Base-by-base conservation (phyloP, 2,888 invertebrate genomes). In the Tromatobia lineatoria region DNA sequence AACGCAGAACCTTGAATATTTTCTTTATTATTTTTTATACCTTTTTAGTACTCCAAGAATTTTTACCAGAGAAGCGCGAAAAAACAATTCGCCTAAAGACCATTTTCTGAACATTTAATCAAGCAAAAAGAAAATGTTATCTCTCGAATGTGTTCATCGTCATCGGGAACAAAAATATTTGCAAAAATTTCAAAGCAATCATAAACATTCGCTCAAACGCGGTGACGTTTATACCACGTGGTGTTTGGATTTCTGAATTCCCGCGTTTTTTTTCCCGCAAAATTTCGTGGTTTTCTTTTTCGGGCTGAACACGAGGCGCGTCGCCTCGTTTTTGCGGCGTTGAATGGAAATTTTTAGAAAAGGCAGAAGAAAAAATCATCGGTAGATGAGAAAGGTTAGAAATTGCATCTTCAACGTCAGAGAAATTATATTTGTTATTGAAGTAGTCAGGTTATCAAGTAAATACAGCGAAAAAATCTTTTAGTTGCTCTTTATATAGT, bases 361-460 rank as follows among this genome's bases (percentile, higher is more conserved):
- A 18, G 7, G 3, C 18, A 50, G 3, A n/a, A 50, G 18, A 50
- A n/a, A n/a, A n/a, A 50, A 2, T 50, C 6, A 2, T 18, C 18
- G 50, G 1, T 3, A 7, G 50, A 18, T 50, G 50, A 18, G 50
- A 18, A 50, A 50, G 50, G 50, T 50, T 50, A 50, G 50, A 50
- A 45, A 45, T 45, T 45, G 45, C 54, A 23, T 23, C 11, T 23
- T 23, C 1, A 23, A 23, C 6, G 8, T 54, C 57, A 13, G 13
- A 13, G n/a, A 3, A 57, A 25, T n/a, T 13, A 57, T 23, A n/a
- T n/a, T n/a, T n/a, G n/a, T n/a, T n/a, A n/a, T n/a, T n/a, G n/a
- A 57, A 15, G 25, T 57, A 57, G 15, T 57, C 57, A 25, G 25
- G 57, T 57, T 57, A 57, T 57, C 57, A 25, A 57, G 25, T 15